Evolutionary conservation across 2,888 invertebrate genomes (phyloP).

Genomic region (Lissocephala sabroskyi): DNA sequence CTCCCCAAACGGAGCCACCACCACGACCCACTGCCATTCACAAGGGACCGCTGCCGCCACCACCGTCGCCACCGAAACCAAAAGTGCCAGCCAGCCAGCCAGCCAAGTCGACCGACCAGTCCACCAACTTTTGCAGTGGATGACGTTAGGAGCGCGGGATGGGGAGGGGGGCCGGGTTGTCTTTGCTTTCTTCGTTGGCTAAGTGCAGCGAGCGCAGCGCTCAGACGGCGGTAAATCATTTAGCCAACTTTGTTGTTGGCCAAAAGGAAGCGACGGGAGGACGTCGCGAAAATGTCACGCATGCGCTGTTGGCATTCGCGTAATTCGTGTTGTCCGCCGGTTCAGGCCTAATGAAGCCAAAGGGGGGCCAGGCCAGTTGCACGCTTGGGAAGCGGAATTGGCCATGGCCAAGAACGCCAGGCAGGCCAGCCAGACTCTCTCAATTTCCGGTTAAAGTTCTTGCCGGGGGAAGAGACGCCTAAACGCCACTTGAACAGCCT

Average conservation of each 20-base stretch:
- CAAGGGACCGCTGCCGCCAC: no score
- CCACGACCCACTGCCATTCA: no score
- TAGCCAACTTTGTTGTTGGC: constrained; percentile 33
- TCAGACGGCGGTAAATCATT: constrained; percentile 52
- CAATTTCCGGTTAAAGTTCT: no score
- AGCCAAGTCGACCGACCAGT: neutral
- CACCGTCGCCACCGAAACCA: constrained; percentile 16
- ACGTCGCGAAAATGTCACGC: constrained; percentile 63
- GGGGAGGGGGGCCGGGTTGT: neutral
- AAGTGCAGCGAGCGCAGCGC: constrained; percentile 23
- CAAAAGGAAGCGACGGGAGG: constrained; percentile 35
- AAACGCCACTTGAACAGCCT: no score
- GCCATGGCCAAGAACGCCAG: no score
- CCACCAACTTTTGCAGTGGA: no score
- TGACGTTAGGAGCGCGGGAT: no score
- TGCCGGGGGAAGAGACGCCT: no score
- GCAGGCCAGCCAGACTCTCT: no score
- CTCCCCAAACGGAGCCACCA: constrained; percentile 11
- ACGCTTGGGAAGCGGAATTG: no score
- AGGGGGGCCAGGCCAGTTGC: no score
- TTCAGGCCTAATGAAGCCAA: neutral
- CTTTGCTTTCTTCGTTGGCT: constrained; percentile 1
- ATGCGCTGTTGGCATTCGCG: constrained; percentile 45
- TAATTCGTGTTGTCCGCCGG: constrained; percentile 14
- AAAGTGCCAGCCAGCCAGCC: constrained; percentile 18